These are phyloP conservation scores for Megatriorchis doriae DNA, from an alignment of 2,113 vertebrate genomes.

Conservation along the genomic window DNA sequence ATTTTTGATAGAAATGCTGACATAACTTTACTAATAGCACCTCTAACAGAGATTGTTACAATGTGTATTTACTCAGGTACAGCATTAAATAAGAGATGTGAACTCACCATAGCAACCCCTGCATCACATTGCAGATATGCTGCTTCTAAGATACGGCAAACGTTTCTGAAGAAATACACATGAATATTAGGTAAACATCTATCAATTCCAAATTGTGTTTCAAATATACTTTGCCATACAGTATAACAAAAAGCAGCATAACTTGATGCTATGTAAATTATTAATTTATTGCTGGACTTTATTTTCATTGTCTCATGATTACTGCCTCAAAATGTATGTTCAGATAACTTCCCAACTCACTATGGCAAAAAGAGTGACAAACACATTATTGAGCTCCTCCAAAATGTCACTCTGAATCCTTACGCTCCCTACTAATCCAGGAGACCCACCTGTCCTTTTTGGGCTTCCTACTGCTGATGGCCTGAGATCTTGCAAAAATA, in stretches of 20 bases:
- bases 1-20: slow-evolving; percentile 53
- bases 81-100: slow-evolving; percentile 56
- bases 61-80: slow-evolving; percentile 62
- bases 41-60: background rate
- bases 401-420: background rate
- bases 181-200: slow-evolving; percentile 15
- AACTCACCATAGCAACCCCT: slow-evolving; percentile 58
- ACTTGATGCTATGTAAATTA: background rate
- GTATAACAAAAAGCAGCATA: background rate
- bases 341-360: background rate
- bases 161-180: slow-evolving; percentile 28
- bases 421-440: background rate
- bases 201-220: background rate
- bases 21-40: slow-evolving; percentile 4
- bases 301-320: background rate
- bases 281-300: background rate
- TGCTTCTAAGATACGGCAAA: slow-evolving; percentile 56
- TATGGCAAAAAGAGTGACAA: background rate
- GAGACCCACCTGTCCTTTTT: background rate
- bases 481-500: background rate
- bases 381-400: background rate
- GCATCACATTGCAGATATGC: slow-evolving; percentile 28
- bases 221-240: background rate
- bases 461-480: background rate
- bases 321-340: background rate